Conservation (phyloP, 2,113 vertebrate species). For the Propithecus coquereli region DNA sequence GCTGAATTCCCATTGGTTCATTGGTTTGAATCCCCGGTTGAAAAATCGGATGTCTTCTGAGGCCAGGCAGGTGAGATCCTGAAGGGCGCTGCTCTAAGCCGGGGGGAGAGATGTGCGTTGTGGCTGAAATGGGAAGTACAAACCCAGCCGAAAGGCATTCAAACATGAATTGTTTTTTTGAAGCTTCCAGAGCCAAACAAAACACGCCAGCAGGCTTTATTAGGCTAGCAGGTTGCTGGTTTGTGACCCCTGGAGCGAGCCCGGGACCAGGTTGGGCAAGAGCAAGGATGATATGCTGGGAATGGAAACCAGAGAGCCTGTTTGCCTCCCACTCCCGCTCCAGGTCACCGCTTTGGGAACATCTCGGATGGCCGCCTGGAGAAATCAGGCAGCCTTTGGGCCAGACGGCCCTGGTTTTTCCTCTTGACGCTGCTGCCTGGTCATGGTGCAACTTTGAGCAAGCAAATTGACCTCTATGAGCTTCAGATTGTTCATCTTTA, state of each 20-base stretch:
- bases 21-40: neutral
- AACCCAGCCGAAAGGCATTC: neutral
- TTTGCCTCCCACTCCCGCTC: neutral
- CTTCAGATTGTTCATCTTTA: neutral
- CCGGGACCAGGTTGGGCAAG: neutral
- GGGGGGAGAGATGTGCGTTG: neutral
- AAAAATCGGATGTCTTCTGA: neutral
- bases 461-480: neutral
- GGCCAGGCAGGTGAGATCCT: neutral
- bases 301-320: neutral
- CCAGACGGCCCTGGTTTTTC: neutral
- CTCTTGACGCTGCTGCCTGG: neutral
- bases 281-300: neutral
- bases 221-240: neutral
- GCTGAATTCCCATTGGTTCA: too few relatives aligned
- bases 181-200: neutral
- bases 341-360: neutral
- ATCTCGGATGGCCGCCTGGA: neutral
- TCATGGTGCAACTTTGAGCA: neutral
- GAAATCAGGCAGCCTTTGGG: fast-evolving
- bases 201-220: neutral
- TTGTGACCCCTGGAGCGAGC: neutral
- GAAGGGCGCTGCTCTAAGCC: neutral
- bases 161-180: neutral
- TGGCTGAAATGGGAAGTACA: neutral